These are phyloP conservation scores for Branchinecta lindahli DNA, from an alignment of 1,140 invertebrate genomes.

Conservation along the genomic window DNA sequence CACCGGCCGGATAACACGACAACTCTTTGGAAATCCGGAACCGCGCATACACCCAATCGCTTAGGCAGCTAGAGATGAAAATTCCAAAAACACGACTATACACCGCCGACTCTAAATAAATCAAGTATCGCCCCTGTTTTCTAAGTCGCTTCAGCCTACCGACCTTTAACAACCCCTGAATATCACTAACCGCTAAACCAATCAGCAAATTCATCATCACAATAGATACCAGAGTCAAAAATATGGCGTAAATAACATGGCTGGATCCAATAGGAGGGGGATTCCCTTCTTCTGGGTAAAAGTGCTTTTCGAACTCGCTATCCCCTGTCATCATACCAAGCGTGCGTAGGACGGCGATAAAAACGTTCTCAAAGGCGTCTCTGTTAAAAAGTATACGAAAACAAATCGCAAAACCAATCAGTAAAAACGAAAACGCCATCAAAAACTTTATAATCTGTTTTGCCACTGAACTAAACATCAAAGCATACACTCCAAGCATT, in stretches of 20 bases:
- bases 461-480: conserved; percentile 37
- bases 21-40: neutral
- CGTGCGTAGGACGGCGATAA: conserved; percentile 35
- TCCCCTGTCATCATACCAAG: conserved; percentile 45
- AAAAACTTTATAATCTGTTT: conserved; percentile 37
- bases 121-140: conserved; percentile 33
- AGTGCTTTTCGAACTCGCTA: conserved; percentile 36
- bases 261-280: conserved; percentile 23
- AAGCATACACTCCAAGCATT: conserved; percentile 35
- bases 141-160: conserved; percentile 33
- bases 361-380: conserved; percentile 31
- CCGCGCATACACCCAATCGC: neutral
- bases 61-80: neutral
- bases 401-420: conserved; percentile 40
- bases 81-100: conserved; percentile 17
- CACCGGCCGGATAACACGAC: neutral
- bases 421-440: conserved; percentile 36
- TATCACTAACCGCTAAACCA: conserved; percentile 45
- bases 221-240: conserved; percentile 43
- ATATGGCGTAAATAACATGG: conserved; percentile 40
- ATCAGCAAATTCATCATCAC: conserved; percentile 46
- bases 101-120: conserved; percentile 29
- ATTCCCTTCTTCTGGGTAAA: conserved; percentile 29
- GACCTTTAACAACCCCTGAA: conserved; percentile 38
- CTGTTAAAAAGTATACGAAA: conserved; percentile 37